Base-by-base conservation (phyloP, 2,888 invertebrate species). In the Amblyjoppa fuscipennis region DNA sequence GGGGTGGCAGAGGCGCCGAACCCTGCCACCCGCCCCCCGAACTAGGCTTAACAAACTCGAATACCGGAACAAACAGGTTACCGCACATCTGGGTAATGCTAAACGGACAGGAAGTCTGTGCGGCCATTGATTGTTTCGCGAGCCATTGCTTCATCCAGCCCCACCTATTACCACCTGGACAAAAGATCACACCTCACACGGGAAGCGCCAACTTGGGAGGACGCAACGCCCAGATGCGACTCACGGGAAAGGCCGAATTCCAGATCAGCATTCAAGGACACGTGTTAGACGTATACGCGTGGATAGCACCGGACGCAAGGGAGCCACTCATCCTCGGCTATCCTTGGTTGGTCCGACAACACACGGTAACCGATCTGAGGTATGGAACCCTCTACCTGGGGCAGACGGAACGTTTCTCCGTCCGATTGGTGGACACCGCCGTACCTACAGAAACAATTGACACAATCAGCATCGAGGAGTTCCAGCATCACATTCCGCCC, bases 101-200 rank as follows among this genome's bases (percentile, higher is more conserved):
- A n/a, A n/a, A n/a, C n/a, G n/a, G n/a, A n/a, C n/a, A n/a, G n/a
- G n/a, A n/a, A n/a, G n/a, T n/a, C n/a, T n/a, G n/a, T n/a, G n/a
- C n/a, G n/a, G n/a, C n/a, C n/a, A n/a, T n/a, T n/a, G n/a, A 87
- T 31, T 66, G 81, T 0, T 83, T 59, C 2, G 78, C 87, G 11
- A 71, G 85, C 20, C 34, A 69, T 2, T 85, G 81, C 56, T 81
- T 84, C 66, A 79, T 87, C 2, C 53, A 79, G n/a, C 83, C 80
- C 0, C 13, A 45, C 20, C 9, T 38, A 13, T 13, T 80, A 16
- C 80, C 59, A 6, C 9, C 6, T 7, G 53, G 38, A 51, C 7
- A 31, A 7, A 38, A 4, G 4, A 66, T 51, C 5, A n/a, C 38
- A n/a, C 25, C 51, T 25, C 28, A 16, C 9, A 25, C 4, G 0